These are phyloP conservation scores for Acinonyx jubatus DNA, from an alignment of 2,113 vertebrate species.

Conservation along the genomic window DNA sequence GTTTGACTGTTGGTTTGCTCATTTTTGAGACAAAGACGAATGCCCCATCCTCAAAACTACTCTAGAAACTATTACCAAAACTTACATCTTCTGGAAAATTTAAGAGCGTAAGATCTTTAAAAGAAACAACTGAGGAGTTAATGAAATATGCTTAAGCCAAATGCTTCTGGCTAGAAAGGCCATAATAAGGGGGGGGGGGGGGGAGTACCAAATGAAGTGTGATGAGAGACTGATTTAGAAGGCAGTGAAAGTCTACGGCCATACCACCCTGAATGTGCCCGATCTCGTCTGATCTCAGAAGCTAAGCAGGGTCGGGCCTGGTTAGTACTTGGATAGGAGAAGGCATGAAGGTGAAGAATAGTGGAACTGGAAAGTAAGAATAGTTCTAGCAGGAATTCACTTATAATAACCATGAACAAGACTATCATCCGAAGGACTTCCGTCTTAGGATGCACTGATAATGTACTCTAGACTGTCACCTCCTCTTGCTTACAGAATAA, in stretches of 20 bases:
- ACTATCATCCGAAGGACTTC: conserved; percentile 59
- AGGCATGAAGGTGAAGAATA: not conserved
- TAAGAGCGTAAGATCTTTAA: conserved; percentile 30
- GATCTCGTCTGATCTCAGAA: too few species aligned
- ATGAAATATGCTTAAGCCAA: not conserved
- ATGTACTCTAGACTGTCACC: not conserved
- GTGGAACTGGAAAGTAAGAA: conserved; percentile 56
- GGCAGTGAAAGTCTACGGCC: not conserved
- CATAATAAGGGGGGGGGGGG: not conserved
- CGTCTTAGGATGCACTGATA: conserved; percentile 25
- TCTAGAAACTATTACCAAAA: not conserved
- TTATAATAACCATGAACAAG: conserved; percentile 67
- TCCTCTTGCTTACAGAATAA: conserved; percentile 57
- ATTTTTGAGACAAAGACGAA: conserved; percentile 36
- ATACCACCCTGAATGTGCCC: too few species aligned
- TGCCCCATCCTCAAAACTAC: conserved; percentile 38
- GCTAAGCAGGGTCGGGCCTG: too few species aligned
- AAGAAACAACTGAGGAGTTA: conserved; percentile 15
- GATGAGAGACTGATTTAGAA: conserved; percentile 43
- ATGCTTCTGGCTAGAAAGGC: not conserved
- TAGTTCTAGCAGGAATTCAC: conserved; percentile 50
- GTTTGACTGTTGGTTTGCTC: conserved; percentile 3
- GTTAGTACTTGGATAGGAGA: too few species aligned
- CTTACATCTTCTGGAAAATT: conserved; percentile 28
- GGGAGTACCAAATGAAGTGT: not conserved